Base-by-base conservation (phyloP, 2,888 invertebrate genomes). In the Laspeyria flexula region DNA sequence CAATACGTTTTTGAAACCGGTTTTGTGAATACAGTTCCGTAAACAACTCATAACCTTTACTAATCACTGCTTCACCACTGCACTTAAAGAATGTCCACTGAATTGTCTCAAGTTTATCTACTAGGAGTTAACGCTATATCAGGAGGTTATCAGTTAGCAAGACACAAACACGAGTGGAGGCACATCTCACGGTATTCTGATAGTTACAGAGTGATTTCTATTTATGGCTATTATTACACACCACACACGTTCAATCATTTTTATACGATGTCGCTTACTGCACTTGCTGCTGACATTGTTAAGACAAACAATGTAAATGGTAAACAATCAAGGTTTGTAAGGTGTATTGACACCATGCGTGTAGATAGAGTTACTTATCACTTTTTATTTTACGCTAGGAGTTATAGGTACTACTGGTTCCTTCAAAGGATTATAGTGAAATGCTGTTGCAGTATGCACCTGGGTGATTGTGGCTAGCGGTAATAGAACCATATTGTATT, bases 111-210 rank as follows among this genome's bases (percentile, higher is more conserved):
- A 51, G 52, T 68, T 67, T 60, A 59, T 65, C 52, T 46, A 18
- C 23, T 35, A 47, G 34, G 53, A 63, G 58, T 60, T 64, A 71
- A 53, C 43, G 18, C 11, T 74, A 78, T 82, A 85, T 83, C 81
- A 59, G 61, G 58, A 77, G 88, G 86, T 88, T 89, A 88, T 88
- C 86, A 69, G 52, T 58, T 68, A 64, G 74, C 60, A 61, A 72
- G 60, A 75, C 51, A 59, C 73, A 64, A 70, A 60, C 66, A 72
- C 67, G 59, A 77, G 73, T 70, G 58, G 55, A 63, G n/a, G n/a
- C 55, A 67, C 72, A 77, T 75, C 73, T 75, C 55, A 46, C 61
- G 46, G 58, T 73, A 68, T 67, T 71, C 62, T 71, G 71, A 75
- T 71, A 67, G 75, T 74, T 81, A 83, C 80, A 73, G 66, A 59